Evolutionary conservation across 2,888 invertebrate genomes (phyloP), one percentile per base, ranked within the genome.

Genomic region (Apamea monoglypha): DNA sequence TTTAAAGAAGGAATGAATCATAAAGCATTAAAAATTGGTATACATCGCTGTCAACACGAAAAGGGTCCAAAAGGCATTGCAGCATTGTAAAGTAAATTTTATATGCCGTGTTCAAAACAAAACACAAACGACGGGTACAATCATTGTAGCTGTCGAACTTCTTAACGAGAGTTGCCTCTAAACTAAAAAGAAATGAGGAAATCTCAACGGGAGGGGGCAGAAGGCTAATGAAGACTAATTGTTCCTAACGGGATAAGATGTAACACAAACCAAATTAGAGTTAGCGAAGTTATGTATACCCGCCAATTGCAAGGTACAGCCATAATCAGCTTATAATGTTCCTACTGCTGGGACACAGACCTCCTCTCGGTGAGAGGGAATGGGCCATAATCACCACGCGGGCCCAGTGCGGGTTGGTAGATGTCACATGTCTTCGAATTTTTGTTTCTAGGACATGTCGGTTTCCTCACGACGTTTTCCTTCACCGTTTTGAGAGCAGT

Each of bases 171-270:
- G 14, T 59, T 59, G 8, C 1, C 7, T 6, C 12, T 18, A 47
- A 72, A 56, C 44, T 76, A 59, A 67, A 18, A 67, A 69, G 25
- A 32, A 47, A 81, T 8, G 63, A 68, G 29, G 56, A 56, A 56
- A 83, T 69, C 12, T 12, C 29, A 29, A 29, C 61, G 36, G 29
- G 32, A 47, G 61, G 18, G n/a, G 32, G 78, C 56, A n/a, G 36
- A 14, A 4, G 47, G n/a, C 36, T 82, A 84, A 84, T 84, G 63
- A 80, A 84, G 56, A 84, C 32, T 82, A 63, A 80, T 82, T 84
- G 61, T 64, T 84, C 67, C 25, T 53, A 32, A 67, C 16, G 40
- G 67, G 56, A 84, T 50, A 47, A 64, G 47, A 18, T 36, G 47
- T 68, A 10, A 47, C 50, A 53, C 7, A 70, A 66, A 66, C 32